Evolutionary conservation across 2,888 invertebrate genomes (phyloP), one percentile per base, ranked within the genome.

Genomic region (Itoplectis maculator): DNA sequence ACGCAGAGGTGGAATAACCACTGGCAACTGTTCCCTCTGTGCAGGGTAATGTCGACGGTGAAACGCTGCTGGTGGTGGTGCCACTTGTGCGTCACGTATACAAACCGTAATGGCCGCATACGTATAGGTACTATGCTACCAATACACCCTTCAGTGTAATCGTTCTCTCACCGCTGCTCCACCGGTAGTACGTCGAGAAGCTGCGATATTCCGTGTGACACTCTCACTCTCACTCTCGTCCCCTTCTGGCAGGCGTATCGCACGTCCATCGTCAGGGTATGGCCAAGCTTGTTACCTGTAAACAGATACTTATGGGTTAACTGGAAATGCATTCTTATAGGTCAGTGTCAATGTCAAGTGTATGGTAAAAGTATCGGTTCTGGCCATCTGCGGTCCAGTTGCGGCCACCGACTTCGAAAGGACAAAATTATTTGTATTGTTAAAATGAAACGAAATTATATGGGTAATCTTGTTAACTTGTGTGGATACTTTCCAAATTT

Each of bases 11-110:
- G 37, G 61, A 73, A 73, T 77, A 73, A 81, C 54, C 63, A 51
- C 61, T 47, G 63, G 78, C 51, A 81, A 69, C 69, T 63, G 69
- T 73, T 54, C 35, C 37, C 68, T 61, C 51, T 76, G 59, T 76
- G 59, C 72, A 20, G 23, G 2, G 29, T 9, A 20, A 76, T 72
- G 70, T 72, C 49, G 81, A 76, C 72, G 59, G 29, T 63, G 72
- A 51, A 76, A 75, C 42, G 23, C 23, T 54, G 66, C 49, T 56
- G 56, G 29, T 80, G 15, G 11, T 40, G 61, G 37, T 61, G 49
- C 56, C 47, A 45, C 65, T 42, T 23, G 65, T 7, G 20, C 23
- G 45, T 45, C 13, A 20, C 23, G 47, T 23, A 68, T 65, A 40
- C 40, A 78, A 74, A 61, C 56, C 68, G n/a, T 63, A 79, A 79